Percentiles rank a stretch among this genome's conserved stretches.
Conservation (phyloP, 2,888 invertebrate species). For the Meliscaeva auricollis region DNA sequence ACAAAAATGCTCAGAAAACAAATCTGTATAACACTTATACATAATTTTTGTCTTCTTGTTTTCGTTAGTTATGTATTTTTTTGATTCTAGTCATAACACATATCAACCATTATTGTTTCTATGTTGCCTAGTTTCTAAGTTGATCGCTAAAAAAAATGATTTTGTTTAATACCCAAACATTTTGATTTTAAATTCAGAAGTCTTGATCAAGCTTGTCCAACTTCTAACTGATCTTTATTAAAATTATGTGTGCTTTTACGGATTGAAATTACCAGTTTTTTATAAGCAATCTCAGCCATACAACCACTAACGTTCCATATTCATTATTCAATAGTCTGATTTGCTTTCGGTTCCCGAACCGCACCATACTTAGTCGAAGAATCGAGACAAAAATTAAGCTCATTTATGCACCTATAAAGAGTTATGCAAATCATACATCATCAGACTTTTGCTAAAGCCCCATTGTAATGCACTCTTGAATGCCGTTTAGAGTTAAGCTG, state of each 20-base stretch:
- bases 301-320: conserved; percentile 47
- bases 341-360: conserved; percentile 1
- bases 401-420: neutral
- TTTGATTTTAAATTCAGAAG: too few species aligned
- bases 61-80: too few species aligned
- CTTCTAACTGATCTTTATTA: neutral
- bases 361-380: neutral
- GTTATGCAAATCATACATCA: conserved; percentile 17
- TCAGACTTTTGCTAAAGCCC: neutral
- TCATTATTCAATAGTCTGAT: conserved; percentile 64
- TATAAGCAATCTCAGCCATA: conserved; percentile 43
- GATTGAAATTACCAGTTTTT: conserved; percentile 24
- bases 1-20: too few species aligned
- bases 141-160: too few species aligned
- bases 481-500: conserved; percentile 3
- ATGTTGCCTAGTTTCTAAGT: too few species aligned
- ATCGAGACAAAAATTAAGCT: conserved; percentile 21
- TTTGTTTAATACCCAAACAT: too few species aligned
- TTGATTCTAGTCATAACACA: too few species aligned
- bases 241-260: neutral
- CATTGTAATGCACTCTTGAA: conserved; percentile 8
- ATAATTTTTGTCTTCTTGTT: too few species aligned
- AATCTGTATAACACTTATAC: too few species aligned
- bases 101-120: too few species aligned
- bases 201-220: neutral